These are phyloP conservation scores for Octodonta nipae DNA, from an alignment of 2,888 invertebrate species.

Conservation along the genomic window DNA sequence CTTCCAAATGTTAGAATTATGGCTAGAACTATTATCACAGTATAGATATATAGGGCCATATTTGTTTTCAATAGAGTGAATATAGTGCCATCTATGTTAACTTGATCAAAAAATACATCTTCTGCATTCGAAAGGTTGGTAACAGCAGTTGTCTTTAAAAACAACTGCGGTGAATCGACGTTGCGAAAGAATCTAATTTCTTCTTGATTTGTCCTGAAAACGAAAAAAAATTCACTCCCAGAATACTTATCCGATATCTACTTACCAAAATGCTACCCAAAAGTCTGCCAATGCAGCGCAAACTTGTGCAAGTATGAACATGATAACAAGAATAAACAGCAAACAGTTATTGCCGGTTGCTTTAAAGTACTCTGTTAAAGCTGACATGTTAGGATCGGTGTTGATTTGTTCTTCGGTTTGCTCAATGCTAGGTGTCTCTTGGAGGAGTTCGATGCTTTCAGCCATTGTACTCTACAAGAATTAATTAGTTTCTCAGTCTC, in stretches of 20 bases:
- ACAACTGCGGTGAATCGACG: constrained; percentile 3
- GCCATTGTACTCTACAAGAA: constrained; percentile 6
- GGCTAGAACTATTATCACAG: constrained; percentile 41
- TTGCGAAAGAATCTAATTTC: constrained; percentile 12
- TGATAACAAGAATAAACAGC: constrained; percentile 14
- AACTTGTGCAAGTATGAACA: constrained; percentile 23
- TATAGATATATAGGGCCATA: constrained; percentile 38
- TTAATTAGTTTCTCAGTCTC: no score
- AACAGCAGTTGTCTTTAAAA: not conserved
- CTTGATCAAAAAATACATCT: not conserved
- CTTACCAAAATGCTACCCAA: constrained; percentile 29
- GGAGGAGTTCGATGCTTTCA: not conserved
- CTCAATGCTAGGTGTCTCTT: not conserved
- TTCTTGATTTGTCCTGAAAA: constrained; percentile 26
- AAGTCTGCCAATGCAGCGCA: constrained; percentile 25
- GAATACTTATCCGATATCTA: not conserved
- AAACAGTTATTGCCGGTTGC: constrained; percentile 20
- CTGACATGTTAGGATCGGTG: constrained; percentile 11
- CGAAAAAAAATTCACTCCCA: not conserved
- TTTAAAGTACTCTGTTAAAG: constrained; percentile 25
- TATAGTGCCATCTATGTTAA: not conserved
- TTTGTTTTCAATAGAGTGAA: constrained; percentile 14
- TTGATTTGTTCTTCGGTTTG: constrained; percentile 15
- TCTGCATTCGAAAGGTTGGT: not conserved
- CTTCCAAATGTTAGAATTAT: constrained; percentile 46